Percentiles rank a stretch among this genome's conserved stretches.
These are phyloP conservation scores for Psittacara wagleri DNA, from an alignment of 2,113 vertebrate species.

Conservation along the genomic window DNA sequence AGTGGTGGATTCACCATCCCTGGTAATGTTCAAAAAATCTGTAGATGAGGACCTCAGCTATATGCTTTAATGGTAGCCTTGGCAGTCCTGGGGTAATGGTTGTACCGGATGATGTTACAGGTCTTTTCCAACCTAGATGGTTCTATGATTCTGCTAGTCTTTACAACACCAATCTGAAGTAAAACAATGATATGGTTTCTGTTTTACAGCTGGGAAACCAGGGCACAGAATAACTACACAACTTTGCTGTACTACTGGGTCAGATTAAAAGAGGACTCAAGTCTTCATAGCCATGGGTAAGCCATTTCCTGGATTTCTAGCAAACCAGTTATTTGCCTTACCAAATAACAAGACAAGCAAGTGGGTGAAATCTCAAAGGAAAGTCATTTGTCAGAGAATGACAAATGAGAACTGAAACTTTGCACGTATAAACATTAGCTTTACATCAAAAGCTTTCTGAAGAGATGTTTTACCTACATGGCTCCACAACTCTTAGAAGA, in stretches of 20 bases:
- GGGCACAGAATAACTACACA: neutral
- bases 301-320: neutral
- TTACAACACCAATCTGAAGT: neutral
- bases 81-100: too few relatives aligned
- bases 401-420: neutral
- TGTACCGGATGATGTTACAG: too few relatives aligned
- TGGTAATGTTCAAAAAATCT: neutral
- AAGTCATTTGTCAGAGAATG: neutral
- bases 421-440: neutral
- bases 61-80: neutral
- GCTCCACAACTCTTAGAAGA: neutral
- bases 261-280: neutral
- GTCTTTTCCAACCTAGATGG: too few relatives aligned
- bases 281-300: neutral
- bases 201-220: neutral
- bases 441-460: neutral
- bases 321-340: neutral
- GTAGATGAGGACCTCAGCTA: neutral
- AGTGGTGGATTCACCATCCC: too few relatives aligned
- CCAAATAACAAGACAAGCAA: neutral
- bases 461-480: neutral
- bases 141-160: fast-evolving
- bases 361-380: neutral
- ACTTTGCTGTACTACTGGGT: neutral
- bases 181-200: neutral